phyloP scores from a whole-genome alignment of 2,888 invertebrate genomes.

The Teleiodes luculella region DNA sequence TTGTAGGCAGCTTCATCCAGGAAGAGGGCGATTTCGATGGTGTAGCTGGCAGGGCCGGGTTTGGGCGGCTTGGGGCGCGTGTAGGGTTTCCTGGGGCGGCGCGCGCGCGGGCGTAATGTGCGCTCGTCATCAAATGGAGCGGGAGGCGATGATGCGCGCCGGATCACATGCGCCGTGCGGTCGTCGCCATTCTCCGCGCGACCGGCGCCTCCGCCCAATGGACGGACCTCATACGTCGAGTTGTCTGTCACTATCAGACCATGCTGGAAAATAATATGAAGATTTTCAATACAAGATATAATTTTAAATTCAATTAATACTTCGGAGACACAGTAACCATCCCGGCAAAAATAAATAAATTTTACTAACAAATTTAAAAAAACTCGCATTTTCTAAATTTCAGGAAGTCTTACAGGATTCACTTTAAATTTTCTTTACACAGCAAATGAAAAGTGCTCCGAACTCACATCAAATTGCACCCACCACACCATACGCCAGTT shows the following conservation, averaged over 20 bases:
- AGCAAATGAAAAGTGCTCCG: too few species aligned
- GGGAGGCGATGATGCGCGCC: conserved; percentile 70
- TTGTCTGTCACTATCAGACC: conserved; percentile 84
- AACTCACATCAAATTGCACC: too few species aligned
- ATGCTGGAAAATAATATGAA: conserved; percentile 76
- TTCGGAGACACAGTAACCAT: too few species aligned
- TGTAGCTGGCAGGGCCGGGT: conserved; percentile 63
- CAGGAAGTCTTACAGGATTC: too few species aligned
- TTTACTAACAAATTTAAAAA: too few species aligned
- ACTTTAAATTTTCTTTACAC: too few species aligned
- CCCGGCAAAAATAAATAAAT: too few species aligned
- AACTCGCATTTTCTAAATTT: too few species aligned
- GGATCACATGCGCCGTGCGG: conserved; percentile 78
- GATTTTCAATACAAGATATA: too few species aligned
- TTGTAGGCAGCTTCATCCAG: conserved; percentile 86
- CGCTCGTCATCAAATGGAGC: conserved; percentile 65
- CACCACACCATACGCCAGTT: too few species aligned
- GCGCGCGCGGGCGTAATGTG: conserved; percentile 45
- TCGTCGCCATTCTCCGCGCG: conserved; percentile 54
- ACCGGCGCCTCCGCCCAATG: conserved; percentile 63
- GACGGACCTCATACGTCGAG: conserved; percentile 83
- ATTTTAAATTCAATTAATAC: too few species aligned
- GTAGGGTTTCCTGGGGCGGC: conserved; percentile 44
- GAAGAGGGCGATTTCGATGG: conserved; percentile 85
- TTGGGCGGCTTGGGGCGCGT: conserved; percentile 32